Evolutionary conservation across 2,888 invertebrate genomes (phyloP), one percentile per base, ranked within the genome.

Genomic region (Schizaphis graminum): DNA sequence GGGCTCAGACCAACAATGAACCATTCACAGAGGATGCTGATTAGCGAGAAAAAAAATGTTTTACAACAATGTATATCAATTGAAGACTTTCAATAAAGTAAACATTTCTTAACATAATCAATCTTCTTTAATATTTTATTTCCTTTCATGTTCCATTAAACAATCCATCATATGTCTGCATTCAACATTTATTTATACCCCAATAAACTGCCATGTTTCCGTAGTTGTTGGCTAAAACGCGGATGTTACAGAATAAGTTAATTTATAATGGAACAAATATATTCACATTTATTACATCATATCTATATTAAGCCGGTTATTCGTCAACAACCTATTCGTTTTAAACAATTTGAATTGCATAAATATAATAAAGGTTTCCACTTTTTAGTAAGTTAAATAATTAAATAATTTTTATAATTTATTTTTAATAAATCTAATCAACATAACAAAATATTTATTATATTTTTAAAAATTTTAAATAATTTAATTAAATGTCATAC

Each of bases 111-210:
- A 16, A 11, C 90, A 21, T 53, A 77, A 91, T 91, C 67, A 53
- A 77, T 91, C 91, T 91, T 91, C 7, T 77, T 49, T 49, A 49
- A 35, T 91, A 77, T 91, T 49, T 35, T 91, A 67, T 91, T 67
- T 91, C 35, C 91, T 13, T 53, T 35, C 13, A 13, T 77, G 49
- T 91, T 77, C 67, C 90, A 67, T 90, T 67, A 24, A 67, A 49
- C 35, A 47, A 67, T 67, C 67, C 49, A 49, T 90, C 90, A 90
- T n/a, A 89, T 57, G n/a, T 87, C 16, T 87, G n/a, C 44, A 28
- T 85, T 85, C 85, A 44, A 85, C 41, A 85, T 44, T 47, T 87
- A 47, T 87, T 44, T 49, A 87, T n/a, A n/a, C 87, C 3, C 21
- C n/a, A 13, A 85, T 44, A 44, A 44, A 44, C 28, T 35, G 2